phyloP scores from a whole-genome alignment of 1,140 invertebrate species.

The Drosophila ercepeae region DNA sequence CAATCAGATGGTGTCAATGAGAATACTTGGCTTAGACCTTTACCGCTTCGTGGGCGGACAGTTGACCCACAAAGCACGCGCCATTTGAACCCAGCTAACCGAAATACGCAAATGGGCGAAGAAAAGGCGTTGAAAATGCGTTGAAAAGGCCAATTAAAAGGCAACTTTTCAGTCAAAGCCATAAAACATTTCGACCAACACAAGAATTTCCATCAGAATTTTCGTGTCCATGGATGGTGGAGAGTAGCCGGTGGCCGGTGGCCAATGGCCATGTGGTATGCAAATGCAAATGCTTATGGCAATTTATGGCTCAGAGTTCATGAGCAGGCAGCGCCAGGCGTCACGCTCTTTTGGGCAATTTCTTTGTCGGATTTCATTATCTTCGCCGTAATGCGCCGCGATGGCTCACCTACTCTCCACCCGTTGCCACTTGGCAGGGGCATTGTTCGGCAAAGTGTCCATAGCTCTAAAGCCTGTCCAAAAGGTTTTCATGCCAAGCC shows the following conservation, averaged over 20 bases:
- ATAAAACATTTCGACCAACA: slow-evolving; percentile 49
- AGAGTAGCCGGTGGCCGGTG: too few relatives aligned
- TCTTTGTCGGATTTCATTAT: slow-evolving; percentile 76
- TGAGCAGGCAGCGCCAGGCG: slow-evolving; percentile 50
- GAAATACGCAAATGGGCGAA: slow-evolving; percentile 40
- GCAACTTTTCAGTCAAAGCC: slow-evolving; percentile 31
- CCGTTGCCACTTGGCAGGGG: slow-evolving; percentile 29
- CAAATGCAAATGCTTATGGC: slow-evolving; percentile 55
- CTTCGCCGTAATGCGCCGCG: slow-evolving; percentile 51
- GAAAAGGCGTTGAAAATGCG: slow-evolving; percentile 57
- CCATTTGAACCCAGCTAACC: slow-evolving; percentile 72
- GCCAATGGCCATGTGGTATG: slow-evolving; percentile 29
- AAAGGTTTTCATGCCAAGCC: slow-evolving; percentile 38
- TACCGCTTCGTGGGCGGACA: slow-evolving; percentile 19
- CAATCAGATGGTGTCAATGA: slow-evolving; percentile 73
- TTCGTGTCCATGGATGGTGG: slow-evolving; percentile 17
- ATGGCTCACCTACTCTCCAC: slow-evolving; percentile 1
- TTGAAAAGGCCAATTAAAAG: slow-evolving; percentile 46
- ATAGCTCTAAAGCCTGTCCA: slow-evolving; percentile 34
- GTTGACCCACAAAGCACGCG: slow-evolving; percentile 72
- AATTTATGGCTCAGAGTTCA: slow-evolving; percentile 79
- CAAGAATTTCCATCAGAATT: slow-evolving; percentile 61
- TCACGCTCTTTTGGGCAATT: slow-evolving; percentile 78
- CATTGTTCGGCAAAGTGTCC: slow-evolving; percentile 66
- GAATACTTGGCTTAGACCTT: slow-evolving; percentile 20